Evolutionary conservation across 2,113 vertebrate species (phyloP).

Genomic region (Muscicapa adusta): DNA sequence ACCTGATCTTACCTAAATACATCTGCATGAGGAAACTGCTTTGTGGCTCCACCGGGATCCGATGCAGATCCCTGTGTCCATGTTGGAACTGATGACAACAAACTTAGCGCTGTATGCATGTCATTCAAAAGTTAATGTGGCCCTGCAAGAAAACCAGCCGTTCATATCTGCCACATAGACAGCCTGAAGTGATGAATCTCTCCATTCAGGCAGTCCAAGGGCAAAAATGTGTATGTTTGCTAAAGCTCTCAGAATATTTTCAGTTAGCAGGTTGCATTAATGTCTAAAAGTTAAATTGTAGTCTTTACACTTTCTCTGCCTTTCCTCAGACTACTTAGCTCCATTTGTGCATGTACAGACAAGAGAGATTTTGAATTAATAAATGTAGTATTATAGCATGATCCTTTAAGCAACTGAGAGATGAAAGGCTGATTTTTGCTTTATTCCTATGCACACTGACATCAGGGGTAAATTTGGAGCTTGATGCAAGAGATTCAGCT

Average conservation of each 20-base stretch:
- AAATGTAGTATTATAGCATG: slow-evolving; percentile 4
- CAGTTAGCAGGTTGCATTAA: not conserved
- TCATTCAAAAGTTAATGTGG: not conserved
- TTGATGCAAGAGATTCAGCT: slow-evolving; percentile 15
- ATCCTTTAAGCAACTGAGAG: slow-evolving; percentile 24
- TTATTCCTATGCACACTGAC: not conserved
- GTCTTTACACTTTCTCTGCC: not conserved
- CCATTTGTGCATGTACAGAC: not conserved
- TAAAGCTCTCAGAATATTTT: not conserved
- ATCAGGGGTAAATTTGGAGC: not conserved
- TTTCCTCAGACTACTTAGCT: not conserved
- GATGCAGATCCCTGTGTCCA: not conserved
- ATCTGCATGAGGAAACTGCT: not conserved
- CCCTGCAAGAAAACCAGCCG: not conserved
- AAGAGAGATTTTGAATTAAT: slow-evolving; percentile 42
- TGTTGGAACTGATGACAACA: not conserved
- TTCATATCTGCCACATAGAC: not conserved
- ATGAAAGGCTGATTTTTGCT: slow-evolving; percentile 33
- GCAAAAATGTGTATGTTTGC: not conserved
- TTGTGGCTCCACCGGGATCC: not conserved
- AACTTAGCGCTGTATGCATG: not conserved
- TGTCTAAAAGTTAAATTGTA: not conserved
- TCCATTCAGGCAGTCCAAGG: not conserved
- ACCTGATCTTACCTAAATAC: not conserved
- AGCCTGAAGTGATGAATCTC: not conserved